phyloP scores from a whole-genome alignment of 2,888 invertebrate species.

The Rhorus exstirpatorius region DNA sequence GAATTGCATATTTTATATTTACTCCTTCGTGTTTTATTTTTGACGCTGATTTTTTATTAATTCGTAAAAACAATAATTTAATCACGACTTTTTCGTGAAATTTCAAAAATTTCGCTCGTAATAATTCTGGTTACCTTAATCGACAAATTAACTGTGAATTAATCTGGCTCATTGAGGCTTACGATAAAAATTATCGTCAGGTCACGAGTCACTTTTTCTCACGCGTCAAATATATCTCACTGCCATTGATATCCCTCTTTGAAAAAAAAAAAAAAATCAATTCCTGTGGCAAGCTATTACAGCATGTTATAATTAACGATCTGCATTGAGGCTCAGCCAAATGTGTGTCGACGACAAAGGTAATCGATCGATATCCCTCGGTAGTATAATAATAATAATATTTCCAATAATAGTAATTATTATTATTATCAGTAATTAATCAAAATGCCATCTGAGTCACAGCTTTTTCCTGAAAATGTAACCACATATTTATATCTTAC shows the following conservation, averaged over 20 bases:
- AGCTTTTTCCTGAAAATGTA: neutral
- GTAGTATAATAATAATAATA: slow-evolving; percentile 16
- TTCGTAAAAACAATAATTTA: no score
- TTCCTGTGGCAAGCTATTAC: neutral
- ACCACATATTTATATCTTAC: no score
- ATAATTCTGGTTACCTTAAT: no score
- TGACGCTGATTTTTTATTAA: no score
- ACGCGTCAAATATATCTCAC: no score
- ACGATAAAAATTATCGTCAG: neutral
- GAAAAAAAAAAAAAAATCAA: neutral
- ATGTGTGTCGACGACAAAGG: slow-evolving; percentile 18
- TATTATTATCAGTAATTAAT: slow-evolving; percentile 2
- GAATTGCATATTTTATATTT: no score
- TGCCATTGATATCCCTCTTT: neutral
- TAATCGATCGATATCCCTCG: slow-evolving; percentile 8
- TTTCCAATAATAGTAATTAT: neutral
- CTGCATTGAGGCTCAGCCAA: slow-evolving; percentile 8
- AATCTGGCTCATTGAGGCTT: neutral
- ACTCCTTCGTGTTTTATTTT: no score
- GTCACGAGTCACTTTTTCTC: no score
- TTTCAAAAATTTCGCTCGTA: no score
- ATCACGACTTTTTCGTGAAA: no score
- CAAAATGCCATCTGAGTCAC: neutral
- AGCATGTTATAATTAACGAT: slow-evolving; percentile 10
- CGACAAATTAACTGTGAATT: no score